Conservation (phyloP, 2,888 invertebrate genomes). For the Drosophila barbarae region DNA sequence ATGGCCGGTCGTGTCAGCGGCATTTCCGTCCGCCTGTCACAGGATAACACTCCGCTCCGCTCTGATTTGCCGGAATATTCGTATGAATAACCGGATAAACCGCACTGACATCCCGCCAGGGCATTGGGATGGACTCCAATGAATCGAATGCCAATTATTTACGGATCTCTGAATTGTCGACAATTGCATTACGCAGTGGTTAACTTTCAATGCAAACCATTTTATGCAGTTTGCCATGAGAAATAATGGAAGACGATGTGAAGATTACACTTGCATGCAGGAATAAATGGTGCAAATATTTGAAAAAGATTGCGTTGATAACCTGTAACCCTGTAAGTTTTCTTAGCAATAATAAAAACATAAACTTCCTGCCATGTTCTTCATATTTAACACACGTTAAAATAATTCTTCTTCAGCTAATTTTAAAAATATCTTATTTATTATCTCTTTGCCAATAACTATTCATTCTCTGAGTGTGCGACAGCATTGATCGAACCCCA, state of each 20-base stretch:
- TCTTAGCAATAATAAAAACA: neutral
- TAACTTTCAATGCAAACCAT: constrained; percentile 41
- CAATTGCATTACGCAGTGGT: constrained; percentile 58
- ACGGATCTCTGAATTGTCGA: constrained; percentile 42
- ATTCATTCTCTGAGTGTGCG: constrained; percentile 12
- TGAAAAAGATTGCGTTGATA: neutral
- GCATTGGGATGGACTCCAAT: constrained; percentile 20
- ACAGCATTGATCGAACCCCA: constrained; percentile 23
- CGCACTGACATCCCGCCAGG: constrained; percentile 21
- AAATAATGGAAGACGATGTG: constrained; percentile 4
- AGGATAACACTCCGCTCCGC: constrained; percentile 25
- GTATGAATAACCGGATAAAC: constrained; percentile 31
- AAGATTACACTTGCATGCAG: neutral
- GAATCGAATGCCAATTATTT: constrained; percentile 48
- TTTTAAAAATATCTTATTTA: neutral
- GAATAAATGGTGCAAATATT: neutral
- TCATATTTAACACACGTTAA: too few species aligned
- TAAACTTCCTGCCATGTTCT: neutral
- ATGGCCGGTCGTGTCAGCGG: constrained; percentile 51
- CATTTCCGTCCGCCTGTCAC: constrained; percentile 44
- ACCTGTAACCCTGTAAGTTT: neutral
- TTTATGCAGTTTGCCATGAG: constrained; percentile 31
- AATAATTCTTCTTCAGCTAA: neutral
- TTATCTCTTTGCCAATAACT: too few species aligned
- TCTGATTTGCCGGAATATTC: constrained; percentile 26